phyloP scores from a whole-genome alignment of 2,797 vertebrate species.

The Sebastes nivosus region DNA sequence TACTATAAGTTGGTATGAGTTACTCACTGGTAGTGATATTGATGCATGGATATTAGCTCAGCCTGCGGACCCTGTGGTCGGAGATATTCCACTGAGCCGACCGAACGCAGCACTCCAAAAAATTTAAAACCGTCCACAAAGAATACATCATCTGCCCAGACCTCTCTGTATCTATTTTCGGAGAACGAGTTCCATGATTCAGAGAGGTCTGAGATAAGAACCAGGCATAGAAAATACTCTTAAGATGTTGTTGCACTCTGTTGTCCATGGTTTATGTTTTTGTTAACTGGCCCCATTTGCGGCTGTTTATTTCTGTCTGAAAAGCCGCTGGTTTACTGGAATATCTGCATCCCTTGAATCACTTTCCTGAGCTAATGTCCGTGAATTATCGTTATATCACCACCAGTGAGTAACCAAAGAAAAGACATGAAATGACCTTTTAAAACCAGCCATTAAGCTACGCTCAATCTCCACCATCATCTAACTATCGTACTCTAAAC shows the following conservation, averaged over 20 bases:
- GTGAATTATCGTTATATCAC: background rate
- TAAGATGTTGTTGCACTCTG: slow-evolving; percentile 4
- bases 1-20: slow-evolving; percentile 1
- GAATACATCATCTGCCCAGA: slow-evolving; percentile 32
- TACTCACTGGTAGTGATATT: slow-evolving; percentile 20
- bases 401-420: background rate
- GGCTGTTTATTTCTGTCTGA: slow-evolving; percentile 17
- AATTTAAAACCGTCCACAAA: slow-evolving; percentile 9
- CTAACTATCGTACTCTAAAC: background rate
- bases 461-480: background rate
- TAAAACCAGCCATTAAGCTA: slow-evolving; percentile 18
- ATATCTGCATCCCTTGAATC: slow-evolving; percentile 5
- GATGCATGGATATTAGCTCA: slow-evolving; percentile 32
- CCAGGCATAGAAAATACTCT: background rate
- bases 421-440: slow-evolving; percentile 20
- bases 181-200: slow-evolving; percentile 26
- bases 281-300: slow-evolving; percentile 17
- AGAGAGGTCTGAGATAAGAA: slow-evolving; percentile 16
- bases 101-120: slow-evolving; percentile 15
- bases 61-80: slow-evolving; percentile 4
- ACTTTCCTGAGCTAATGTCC: slow-evolving; percentile 10
- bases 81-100: slow-evolving; percentile 26
- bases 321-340: slow-evolving; percentile 20
- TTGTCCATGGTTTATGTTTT: slow-evolving; percentile 19
- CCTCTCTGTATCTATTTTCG: slow-evolving; percentile 33